Evolutionary conservation across 2,888 invertebrate genomes (phyloP).

Genomic region (Macrosoma leucophasiata): DNA sequence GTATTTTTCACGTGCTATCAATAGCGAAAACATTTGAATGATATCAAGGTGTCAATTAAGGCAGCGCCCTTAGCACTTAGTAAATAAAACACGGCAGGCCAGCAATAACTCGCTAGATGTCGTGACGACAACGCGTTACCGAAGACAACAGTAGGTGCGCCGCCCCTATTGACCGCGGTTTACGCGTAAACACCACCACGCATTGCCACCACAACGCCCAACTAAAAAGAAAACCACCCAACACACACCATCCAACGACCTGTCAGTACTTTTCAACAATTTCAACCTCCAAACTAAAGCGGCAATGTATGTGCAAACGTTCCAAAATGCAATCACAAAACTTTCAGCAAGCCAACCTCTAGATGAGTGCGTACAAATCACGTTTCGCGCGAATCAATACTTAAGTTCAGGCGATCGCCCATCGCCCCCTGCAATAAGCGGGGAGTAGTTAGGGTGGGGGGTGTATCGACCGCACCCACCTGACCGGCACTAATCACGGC

Average conservation of each 20-base stretch:
- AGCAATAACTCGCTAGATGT: conserved; percentile 62
- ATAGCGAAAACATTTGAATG: conserved; percentile 47
- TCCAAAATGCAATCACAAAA: conserved; percentile 10
- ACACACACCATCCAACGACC: conserved; percentile 24
- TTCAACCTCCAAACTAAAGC: no score
- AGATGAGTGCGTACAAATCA: conserved; percentile 76
- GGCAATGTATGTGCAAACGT: no score
- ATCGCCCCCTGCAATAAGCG: conserved; percentile 71
- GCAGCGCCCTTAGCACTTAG: conserved; percentile 59
- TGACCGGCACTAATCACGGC: conserved; percentile 74
- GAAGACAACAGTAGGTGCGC: conserved; percentile 68
- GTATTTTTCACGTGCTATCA: conserved; percentile 21
- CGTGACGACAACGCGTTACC: conserved; percentile 65
- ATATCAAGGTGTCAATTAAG: conserved; percentile 61
- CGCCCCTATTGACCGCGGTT: conserved; percentile 67
- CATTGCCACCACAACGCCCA: conserved; percentile 31
- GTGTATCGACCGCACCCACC: conserved; percentile 66
- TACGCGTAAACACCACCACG: conserved; percentile 63
- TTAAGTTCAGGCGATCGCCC: conserved; percentile 74
- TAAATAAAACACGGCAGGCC: conserved; percentile 56
- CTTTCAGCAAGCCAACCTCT: conserved; percentile 57
- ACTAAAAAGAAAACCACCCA: conserved; percentile 4
- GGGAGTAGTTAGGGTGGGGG: conserved; percentile 49
- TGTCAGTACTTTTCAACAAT: no score
- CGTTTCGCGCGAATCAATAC: conserved; percentile 77